phyloP scores from a whole-genome alignment of 2,797 vertebrate genomes.

The Mormyrops boulengeri region DNA sequence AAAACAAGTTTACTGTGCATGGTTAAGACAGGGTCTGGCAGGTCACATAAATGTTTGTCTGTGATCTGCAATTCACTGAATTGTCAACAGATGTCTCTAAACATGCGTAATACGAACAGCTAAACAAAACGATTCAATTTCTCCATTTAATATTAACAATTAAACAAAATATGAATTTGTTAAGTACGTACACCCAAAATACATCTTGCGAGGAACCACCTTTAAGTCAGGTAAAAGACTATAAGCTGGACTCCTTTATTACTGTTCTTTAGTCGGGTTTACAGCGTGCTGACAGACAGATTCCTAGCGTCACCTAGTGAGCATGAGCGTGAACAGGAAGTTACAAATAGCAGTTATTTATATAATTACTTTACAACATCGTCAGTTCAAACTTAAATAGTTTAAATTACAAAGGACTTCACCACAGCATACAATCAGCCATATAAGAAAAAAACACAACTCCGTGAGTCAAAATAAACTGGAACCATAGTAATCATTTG shows the following conservation, averaged over 20 bases:
- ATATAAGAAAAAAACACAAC: not conserved
- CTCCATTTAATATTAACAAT: not conserved
- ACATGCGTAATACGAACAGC: not conserved
- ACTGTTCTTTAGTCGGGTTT: not conserved
- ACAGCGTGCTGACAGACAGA: not conserved
- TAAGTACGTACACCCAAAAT: not conserved
- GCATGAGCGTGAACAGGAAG: not conserved
- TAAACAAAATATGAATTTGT: not conserved
- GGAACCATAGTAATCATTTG: not conserved
- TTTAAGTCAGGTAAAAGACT: not conserved
- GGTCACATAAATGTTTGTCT: not conserved
- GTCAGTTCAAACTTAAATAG: not conserved
- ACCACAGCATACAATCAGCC: not conserved
- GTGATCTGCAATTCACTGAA: not conserved
- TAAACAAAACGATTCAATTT: not conserved
- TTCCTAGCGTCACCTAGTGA: not conserved
- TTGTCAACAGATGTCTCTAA: constrained; percentile 10
- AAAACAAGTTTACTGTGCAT: not conserved
- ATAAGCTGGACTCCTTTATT: not conserved
- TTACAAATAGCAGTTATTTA: not conserved
- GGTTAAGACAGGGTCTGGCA: not conserved
- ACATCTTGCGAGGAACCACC: not conserved
- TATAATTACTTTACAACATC: not conserved
- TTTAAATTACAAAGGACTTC: not conserved
- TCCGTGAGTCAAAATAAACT: not conserved